These are phyloP conservation scores for Drosophila cognata DNA, from an alignment of 2,888 invertebrate species.

Conservation along the genomic window DNA sequence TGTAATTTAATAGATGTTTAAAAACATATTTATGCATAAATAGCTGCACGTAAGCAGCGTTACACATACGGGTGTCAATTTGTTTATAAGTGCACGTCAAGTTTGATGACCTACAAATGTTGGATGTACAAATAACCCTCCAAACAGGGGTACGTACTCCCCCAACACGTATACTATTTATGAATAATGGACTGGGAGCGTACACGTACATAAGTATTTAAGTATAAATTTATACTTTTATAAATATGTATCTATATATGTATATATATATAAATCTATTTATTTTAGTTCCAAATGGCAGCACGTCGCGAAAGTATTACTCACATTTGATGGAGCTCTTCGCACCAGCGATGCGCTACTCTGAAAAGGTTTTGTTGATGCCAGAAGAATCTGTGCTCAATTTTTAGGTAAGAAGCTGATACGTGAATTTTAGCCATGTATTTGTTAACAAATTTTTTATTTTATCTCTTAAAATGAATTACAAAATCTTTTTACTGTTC, in stretches of 20 bases:
- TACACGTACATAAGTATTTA: conserved; percentile 1
- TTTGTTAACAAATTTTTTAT: not conserved
- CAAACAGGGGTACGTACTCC: not conserved
- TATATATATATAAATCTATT: conserved; percentile 62
- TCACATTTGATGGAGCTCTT: conserved; percentile 69
- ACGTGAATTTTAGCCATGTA: not conserved
- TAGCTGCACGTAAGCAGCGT: conserved; percentile 55
- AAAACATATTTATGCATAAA: conserved; percentile 66
- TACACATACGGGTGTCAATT: conserved; percentile 54
- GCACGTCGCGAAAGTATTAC: conserved; percentile 74
- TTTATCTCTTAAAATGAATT: not conserved
- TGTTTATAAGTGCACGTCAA: conserved; percentile 73
- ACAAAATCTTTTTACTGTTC: not conserved
- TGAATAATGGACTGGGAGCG: conserved; percentile 63
- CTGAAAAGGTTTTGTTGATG: not conserved
- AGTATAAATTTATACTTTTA: conserved; percentile 7
- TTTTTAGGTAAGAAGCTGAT: not conserved
- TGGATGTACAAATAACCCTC: conserved; percentile 1
- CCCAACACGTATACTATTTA: conserved; percentile 58
- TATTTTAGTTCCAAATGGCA: conserved; percentile 76
- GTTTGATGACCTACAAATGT: conserved; percentile 68
- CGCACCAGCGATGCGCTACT: conserved; percentile 54
- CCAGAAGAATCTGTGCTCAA: not conserved
- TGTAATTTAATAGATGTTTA: conserved; percentile 62
- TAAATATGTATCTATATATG: conserved; percentile 19